phyloP scores from a whole-genome alignment of 2,888 invertebrate genomes.

The Blera fallax region DNA sequence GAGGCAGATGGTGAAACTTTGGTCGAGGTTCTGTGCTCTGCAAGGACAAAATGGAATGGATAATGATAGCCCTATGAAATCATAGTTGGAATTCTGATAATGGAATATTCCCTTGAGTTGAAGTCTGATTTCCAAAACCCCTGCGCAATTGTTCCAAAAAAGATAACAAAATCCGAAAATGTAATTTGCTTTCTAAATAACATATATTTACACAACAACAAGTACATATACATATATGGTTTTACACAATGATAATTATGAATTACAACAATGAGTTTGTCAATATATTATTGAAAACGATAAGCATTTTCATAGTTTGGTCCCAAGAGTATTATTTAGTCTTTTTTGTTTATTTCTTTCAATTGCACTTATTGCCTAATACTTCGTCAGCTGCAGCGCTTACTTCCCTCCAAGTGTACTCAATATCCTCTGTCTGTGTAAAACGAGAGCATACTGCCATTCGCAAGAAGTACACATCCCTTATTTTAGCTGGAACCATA shows the following conservation, averaged over 20 bases:
- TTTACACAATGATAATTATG: slow-evolving; percentile 43
- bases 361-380: slow-evolving; percentile 80
- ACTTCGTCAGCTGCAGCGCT: slow-evolving; percentile 88
- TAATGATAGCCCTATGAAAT: no score
- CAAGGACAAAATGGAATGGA: no score
- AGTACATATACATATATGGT: slow-evolving; percentile 13
- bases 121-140: no score
- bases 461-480: slow-evolving; percentile 91
- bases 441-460: slow-evolving; percentile 95
- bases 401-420: slow-evolving; percentile 93
- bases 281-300: slow-evolving; percentile 15
- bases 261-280: slow-evolving; percentile 15
- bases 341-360: not conserved
- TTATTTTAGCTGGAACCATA: slow-evolving; percentile 94
- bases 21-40: no score
- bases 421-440: slow-evolving; percentile 91
- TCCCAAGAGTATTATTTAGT: slow-evolving; percentile 32
- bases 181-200: not conserved
- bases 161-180: not conserved
- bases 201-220: slow-evolving; percentile 25
- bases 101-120: no score
- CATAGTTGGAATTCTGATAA: no score
- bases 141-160: no score
- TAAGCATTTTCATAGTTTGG: slow-evolving; percentile 37
- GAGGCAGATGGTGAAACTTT: no score